Evolutionary conservation across 2,797 vertebrate species (phyloP), one percentile per base, ranked within the genome.

Genomic region (Ctenopoma multispine): DNA sequence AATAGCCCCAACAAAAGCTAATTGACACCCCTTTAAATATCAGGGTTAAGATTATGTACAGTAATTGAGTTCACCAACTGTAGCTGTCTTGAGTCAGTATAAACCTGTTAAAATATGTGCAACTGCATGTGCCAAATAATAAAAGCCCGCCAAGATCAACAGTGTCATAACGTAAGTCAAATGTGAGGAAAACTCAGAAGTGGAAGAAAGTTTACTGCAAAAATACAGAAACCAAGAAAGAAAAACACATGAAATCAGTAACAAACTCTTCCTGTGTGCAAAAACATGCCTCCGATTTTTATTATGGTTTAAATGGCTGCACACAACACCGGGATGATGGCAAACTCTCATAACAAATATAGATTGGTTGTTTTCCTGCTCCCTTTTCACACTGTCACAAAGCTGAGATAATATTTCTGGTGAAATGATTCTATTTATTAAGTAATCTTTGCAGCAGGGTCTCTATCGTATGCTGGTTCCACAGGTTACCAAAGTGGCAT

Each of bases 341-440:
- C 68, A 27, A 75, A 81, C 71, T 77, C 84, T 86, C 82, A 82
- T 85, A 85, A 82, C 85, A 83, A 75, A 86, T 41, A 75, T 55
- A 88, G 88, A 87, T 85, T 82, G 89, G 66, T 80, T 89, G 83
- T 84, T 89, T 89, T 89, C 81, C 71, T n/a, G 69, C 75, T 85
- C 79, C 79, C 85, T 82, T 79, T 72, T 89, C 89, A 91, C 89
- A 84, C 82, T 81, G 85, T 83, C 89, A 75, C 84, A 77, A 77
- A 78, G 84, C 81, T 48, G 75, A 76, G 75, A 79, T 89, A 90
- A 79, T 89, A 90, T 90, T 90, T 88, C 90, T 85, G 87, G 79
- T 54, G 71, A 88, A 88, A 90, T 91, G 89, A 92, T 91, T 90
- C 90, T 54, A 83, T 91, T 92, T 90, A 92, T 92, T 89, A 90